Evolutionary conservation across 2,888 invertebrate species (phyloP).

Genomic region (Synergus umbraculus): DNA sequence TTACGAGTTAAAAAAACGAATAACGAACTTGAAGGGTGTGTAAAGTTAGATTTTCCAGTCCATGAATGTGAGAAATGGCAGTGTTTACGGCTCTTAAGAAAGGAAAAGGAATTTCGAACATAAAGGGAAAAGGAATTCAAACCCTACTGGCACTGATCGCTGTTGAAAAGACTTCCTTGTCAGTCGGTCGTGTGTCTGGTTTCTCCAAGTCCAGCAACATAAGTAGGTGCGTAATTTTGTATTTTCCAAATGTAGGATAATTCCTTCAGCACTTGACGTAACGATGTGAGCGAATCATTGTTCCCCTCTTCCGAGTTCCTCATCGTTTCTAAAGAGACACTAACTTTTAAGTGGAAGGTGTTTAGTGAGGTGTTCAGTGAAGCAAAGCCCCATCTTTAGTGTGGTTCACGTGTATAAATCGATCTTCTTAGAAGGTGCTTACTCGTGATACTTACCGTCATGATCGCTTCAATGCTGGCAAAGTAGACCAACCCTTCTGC

Average conservation of each 20-base stretch:
- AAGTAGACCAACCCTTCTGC: constrained; percentile 52
- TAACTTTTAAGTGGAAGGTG: constrained; percentile 33
- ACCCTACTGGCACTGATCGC: constrained; percentile 38
- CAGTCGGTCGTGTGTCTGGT: constrained; percentile 22
- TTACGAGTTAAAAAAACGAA: too few relatives aligned
- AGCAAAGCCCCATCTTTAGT: constrained; percentile 1
- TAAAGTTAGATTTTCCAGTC: constrained; percentile 5
- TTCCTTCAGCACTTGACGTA: constrained; percentile 7
- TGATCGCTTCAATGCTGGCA: constrained; percentile 53
- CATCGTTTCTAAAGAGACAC: constrained; percentile 17
- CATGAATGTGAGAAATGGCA: constrained; percentile 27
- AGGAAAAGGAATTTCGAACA: constrained; percentile 34
- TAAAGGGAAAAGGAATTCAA: constrained; percentile 33
- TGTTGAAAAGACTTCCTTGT: constrained; percentile 23
- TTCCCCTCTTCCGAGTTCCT: constrained; percentile 2
- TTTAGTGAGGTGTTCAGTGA: not conserved
- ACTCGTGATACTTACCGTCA: constrained; percentile 48
- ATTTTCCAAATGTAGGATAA: constrained; percentile 37
- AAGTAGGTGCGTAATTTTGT: constrained; percentile 33
- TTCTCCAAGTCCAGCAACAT: constrained; percentile 5
- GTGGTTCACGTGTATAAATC: constrained; percentile 44
- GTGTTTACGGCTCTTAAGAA: constrained; percentile 29
- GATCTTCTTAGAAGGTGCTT: constrained; percentile 53
- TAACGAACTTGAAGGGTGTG: too few relatives aligned
- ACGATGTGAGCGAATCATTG: constrained; percentile 7